Conservation (phyloP, 2,888 invertebrate genomes). For the Sinopyrophorus schimmeli region DNA sequence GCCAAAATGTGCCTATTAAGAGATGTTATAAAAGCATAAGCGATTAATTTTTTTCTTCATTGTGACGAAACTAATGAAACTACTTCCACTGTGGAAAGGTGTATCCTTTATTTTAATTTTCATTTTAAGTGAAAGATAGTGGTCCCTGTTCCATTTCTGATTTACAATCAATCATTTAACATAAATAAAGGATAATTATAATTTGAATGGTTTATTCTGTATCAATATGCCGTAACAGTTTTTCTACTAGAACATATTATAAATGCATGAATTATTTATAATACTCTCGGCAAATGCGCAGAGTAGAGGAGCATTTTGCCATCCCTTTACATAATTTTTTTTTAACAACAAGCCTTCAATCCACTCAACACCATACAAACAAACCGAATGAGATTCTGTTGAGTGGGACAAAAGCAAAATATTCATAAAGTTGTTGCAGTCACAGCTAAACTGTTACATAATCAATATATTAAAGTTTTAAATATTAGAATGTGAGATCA, state of each 20-base stretch:
- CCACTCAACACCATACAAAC: constrained; percentile 13
- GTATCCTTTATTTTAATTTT: no score
- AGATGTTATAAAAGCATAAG: no score
- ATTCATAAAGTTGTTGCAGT: constrained; percentile 52
- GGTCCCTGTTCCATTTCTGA: no score
- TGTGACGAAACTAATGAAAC: no score
- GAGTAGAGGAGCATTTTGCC: constrained; percentile 51
- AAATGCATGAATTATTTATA: constrained; percentile 51
- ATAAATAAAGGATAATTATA: constrained; percentile 1
- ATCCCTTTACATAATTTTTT: constrained; percentile 44
- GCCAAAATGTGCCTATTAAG: no score
- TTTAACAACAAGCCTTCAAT: constrained; percentile 21
- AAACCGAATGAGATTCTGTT: constrained; percentile 5
- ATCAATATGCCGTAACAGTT: constrained; percentile 43
- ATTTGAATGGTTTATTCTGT: constrained; percentile 40
- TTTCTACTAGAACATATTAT: constrained; percentile 48
- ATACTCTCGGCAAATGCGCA: constrained; percentile 43
- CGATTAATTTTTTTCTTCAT: no score
- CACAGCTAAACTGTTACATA: constrained; percentile 51
- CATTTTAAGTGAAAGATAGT: no score
- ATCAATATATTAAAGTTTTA: constrained; percentile 33
- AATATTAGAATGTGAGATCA: constrained; percentile 44
- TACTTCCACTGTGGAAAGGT: no score
- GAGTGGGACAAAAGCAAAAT: constrained; percentile 24
- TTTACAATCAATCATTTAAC: no score